These are phyloP conservation scores for Oryzaephilus surinamensis DNA, from an alignment of 1,140 invertebrate species.

Conservation along the genomic window DNA sequence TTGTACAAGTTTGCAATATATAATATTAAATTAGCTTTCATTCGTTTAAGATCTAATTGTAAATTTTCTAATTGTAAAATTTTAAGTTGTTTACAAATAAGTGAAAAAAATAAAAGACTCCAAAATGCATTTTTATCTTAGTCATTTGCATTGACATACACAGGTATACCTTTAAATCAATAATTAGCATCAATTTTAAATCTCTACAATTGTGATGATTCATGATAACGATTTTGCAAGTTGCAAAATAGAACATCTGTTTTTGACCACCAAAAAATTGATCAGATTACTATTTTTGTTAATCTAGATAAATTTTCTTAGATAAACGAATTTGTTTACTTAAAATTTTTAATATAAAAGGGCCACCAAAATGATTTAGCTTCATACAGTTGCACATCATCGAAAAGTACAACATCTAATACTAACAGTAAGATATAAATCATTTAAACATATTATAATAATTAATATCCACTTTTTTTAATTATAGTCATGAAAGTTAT, in stretches of 20 bases:
- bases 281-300: slow-evolving; percentile 12
- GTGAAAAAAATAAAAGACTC: slow-evolving; percentile 2
- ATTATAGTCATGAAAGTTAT: slow-evolving; percentile 12
- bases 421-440: slow-evolving; percentile 6
- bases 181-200: not conserved
- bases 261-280: slow-evolving; percentile 12
- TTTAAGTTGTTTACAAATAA: not conserved
- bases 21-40: no score
- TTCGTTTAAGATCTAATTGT: not conserved
- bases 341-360: slow-evolving; percentile 14
- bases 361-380: slow-evolving; percentile 11
- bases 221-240: slow-evolving; percentile 12
- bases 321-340: slow-evolving; percentile 11
- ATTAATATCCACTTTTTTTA: no score
- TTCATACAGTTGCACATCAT: slow-evolving; percentile 13
- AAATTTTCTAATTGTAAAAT: not conserved
- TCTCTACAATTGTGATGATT: slow-evolving; percentile 2
- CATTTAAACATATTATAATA: no score
- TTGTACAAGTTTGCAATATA: no score
- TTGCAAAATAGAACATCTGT: slow-evolving; percentile 11
- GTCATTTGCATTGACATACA: not conserved
- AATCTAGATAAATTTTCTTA: slow-evolving; percentile 5
- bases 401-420: slow-evolving; percentile 15
- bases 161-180: slow-evolving; percentile 2
- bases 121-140: not conserved